A percentile compares a stretch with the other conserved stretches of the same genome.
These are phyloP conservation scores for Oasisia sp. DNA, from an alignment of 2,888 invertebrate species.

Conservation along the genomic window DNA sequence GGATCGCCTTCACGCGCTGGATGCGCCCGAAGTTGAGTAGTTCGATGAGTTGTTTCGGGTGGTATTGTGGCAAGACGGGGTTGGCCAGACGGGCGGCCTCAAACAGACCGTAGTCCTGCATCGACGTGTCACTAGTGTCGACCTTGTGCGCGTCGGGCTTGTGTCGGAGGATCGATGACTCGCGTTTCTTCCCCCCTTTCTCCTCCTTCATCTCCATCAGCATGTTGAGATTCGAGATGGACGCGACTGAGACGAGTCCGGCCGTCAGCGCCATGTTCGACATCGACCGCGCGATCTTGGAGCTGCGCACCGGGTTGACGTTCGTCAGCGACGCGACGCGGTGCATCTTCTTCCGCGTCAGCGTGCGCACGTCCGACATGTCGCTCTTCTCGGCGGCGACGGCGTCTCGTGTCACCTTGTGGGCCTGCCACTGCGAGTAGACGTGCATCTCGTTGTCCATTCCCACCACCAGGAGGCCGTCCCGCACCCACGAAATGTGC, in stretches of 20 bases:
- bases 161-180: neutral
- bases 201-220: constrained; percentile 28
- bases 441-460: constrained; percentile 99
- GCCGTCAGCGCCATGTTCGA: constrained; percentile 36
- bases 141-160: neutral
- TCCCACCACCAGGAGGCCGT: constrained; percentile 96
- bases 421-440: constrained; percentile 88
- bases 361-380: constrained; percentile 32
- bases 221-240: constrained; percentile 36
- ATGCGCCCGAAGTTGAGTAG: constrained; percentile 95
- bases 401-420: constrained; percentile 20
- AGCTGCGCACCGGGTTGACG: neutral
- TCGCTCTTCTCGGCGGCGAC: neutral
- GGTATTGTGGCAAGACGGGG: constrained; percentile 97
- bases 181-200: constrained; percentile 18
- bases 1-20: constrained; percentile 96
- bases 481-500: constrained; percentile 98
- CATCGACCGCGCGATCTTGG: constrained; percentile 34
- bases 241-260: constrained; percentile 25
- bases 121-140: neutral
- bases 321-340: constrained; percentile 23
- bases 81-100: constrained; percentile 97
- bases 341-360: constrained; percentile 38
- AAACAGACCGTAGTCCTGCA: constrained; percentile 74
- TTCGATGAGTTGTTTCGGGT: constrained; percentile 98